Conservation (phyloP, 2,888 invertebrate genomes). For the Blastobasis adustella region DNA sequence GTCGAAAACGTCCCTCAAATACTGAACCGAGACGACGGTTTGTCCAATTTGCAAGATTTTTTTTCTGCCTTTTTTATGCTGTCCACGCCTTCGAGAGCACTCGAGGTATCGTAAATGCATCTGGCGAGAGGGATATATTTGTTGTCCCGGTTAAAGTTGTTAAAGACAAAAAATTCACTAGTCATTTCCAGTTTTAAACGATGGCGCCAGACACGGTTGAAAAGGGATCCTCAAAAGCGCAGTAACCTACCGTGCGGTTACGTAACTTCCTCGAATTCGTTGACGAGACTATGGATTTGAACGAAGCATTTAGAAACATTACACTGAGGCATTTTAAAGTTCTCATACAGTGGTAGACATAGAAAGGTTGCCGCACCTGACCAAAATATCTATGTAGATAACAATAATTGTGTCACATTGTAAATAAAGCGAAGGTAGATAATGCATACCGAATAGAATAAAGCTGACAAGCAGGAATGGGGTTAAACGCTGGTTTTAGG, state of each 20-base stretch:
- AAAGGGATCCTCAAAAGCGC: neutral
- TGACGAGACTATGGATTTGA: neutral
- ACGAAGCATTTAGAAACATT: constrained; percentile 1
- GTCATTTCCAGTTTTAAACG: constrained; percentile 13
- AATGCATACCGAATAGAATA: constrained; percentile 4
- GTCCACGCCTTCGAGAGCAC: constrained; percentile 17
- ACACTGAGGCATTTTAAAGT: constrained; percentile 1
- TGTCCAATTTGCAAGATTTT: constrained; percentile 15
- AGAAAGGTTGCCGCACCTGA: constrained; percentile 5
- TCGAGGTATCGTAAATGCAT: constrained; percentile 15
- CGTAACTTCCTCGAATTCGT: neutral
- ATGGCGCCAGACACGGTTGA: constrained; percentile 24
- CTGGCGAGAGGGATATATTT: constrained; percentile 9
- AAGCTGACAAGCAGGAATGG: neutral
- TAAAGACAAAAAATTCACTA: constrained; percentile 4
- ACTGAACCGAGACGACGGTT: neutral
- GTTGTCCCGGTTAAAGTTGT: constrained; percentile 16
- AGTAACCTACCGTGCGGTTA: too few relatives aligned
- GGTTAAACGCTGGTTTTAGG: constrained; percentile 7
- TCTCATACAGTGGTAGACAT: constrained; percentile 14
- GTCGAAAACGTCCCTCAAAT: too few relatives aligned
- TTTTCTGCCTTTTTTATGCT: constrained; percentile 12
- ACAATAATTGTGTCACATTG: constrained; percentile 17
- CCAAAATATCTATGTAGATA: constrained; percentile 26
- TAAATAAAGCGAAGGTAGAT: constrained; percentile 23